Percentiles rank a stretch among this genome's conserved stretches.
Evolutionary conservation across 1,140 invertebrate genomes (phyloP).

Genomic region (Onthophagus taurus): DNA sequence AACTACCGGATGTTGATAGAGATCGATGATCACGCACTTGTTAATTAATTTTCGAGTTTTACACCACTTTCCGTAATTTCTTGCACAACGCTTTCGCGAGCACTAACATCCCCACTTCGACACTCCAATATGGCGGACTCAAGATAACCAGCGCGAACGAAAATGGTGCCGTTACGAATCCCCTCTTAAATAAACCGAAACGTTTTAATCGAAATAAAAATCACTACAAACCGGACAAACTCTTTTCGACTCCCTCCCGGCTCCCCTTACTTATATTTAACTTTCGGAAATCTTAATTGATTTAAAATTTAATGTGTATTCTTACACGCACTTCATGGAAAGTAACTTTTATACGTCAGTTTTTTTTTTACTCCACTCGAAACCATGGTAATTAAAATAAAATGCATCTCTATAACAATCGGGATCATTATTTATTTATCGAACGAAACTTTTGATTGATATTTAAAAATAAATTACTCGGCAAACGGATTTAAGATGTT

Average conservation of each 20-base stretch:
- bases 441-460: too few relatives aligned
- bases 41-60: conserved; percentile 22
- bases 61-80: conserved; percentile 26
- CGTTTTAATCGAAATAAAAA: conserved; percentile 10
- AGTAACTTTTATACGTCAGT: not conserved
- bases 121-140: conserved; percentile 35
- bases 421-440: too few relatives aligned
- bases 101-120: conserved; percentile 33
- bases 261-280: not conserved
- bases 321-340: too few relatives aligned
- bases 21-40: conserved; percentile 10
- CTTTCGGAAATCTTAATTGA: not conserved
- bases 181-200: conserved; percentile 14
- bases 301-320: too few relatives aligned
- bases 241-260: not conserved
- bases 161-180: conserved; percentile 22
- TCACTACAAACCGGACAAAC: not conserved
- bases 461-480: not conserved
- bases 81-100: conserved; percentile 24
- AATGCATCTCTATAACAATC: too few relatives aligned
- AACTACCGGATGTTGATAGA: conserved; percentile 9
- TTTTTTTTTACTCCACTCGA: too few relatives aligned
- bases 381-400: conserved; percentile 11
- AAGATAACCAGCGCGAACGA: conserved; percentile 18
- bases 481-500: not conserved